Evolutionary conservation across 1,140 invertebrate species (phyloP).

Genomic region (Popillia japonica): DNA sequence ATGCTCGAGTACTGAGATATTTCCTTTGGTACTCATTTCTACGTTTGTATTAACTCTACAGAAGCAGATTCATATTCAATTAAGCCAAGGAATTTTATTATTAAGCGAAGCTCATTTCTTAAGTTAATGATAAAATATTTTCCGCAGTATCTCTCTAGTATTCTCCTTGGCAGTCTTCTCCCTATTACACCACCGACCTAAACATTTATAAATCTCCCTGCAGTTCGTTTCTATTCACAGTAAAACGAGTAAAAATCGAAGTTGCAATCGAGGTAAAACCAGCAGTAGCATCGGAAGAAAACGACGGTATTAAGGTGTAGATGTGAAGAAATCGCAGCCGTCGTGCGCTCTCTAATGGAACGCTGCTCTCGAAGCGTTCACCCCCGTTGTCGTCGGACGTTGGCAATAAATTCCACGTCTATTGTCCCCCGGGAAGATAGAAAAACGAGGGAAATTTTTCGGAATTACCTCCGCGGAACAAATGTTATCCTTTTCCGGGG

Average conservation of each 20-base stretch:
- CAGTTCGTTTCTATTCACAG: neutral
- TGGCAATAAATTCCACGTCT: neutral
- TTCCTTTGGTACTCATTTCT: too few species aligned
- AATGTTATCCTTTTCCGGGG: conserved; percentile 11
- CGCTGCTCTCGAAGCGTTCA: neutral
- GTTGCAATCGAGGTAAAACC: neutral
- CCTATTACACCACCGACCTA: neutral
- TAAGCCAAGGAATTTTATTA: too few species aligned
- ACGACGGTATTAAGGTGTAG: conserved; percentile 1
- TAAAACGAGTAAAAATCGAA: neutral
- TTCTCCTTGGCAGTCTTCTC: too few species aligned
- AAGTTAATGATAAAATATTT: too few species aligned
- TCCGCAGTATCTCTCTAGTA: too few species aligned
- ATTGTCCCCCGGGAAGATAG: neutral
- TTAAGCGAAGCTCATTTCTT: too few species aligned
- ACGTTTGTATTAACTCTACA: neutral
- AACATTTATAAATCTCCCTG: neutral
- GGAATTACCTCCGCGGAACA: conserved; percentile 11
- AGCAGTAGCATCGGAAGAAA: neutral
- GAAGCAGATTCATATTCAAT: neutral
- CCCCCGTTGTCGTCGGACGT: neutral
- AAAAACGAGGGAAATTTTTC: conserved; percentile 14
- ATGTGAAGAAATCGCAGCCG: neutral
- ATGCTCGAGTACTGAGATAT: too few species aligned
- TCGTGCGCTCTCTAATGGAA: neutral